Base-by-base conservation (phyloP, 1,140 invertebrate species). In the Solen grandis region DNA sequence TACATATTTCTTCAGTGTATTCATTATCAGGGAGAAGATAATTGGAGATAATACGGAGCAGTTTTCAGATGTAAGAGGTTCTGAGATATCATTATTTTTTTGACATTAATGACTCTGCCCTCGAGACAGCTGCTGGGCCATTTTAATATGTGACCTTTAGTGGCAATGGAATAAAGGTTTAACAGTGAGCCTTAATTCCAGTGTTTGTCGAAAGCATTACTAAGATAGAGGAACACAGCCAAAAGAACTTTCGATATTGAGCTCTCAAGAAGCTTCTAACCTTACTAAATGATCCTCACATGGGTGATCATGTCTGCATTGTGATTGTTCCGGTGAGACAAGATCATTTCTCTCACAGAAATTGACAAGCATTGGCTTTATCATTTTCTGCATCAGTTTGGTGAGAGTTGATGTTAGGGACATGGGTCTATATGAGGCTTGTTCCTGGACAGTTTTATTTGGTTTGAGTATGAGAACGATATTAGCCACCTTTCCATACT, bases 381-480 rank as follows among this genome's bases (percentile, higher is more conserved):
- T 68, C 63, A 68, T 68, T 68, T 68, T 68, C 27, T 68, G 63
- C 36, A 68, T 41, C 0, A 68, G 63, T 68, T 68, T 68, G 1
- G 63, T 68, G 14, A 68, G 50, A 19, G 63, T 68, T 22, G 63
- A 68, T 29, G 63, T 68, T 38, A 68, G 19, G 0, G 63, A 68
- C 10, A 68, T 68, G 1, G 36, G 63, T n/a, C 63, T 16, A 46
- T 68, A 68, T n/a, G 63, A 68, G 16, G 63, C 63, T n/a, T 35
- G 63, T 19, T 38, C 22, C 1, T 41, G 27, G 22, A 41, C 50
- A 8, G 31, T 25, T 68, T 68, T 68, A 68, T 46, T 46, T n/a
- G 5, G 35, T 68, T 68, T 68, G n/a, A 68, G 8, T 25, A 68
- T 13, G 1, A 41, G 63, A n/a, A 68, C 50, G 14, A 68, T 68